These are phyloP conservation scores for Protosalanx chinensis DNA, from an alignment of 2,797 vertebrate species.

Conservation along the genomic window DNA sequence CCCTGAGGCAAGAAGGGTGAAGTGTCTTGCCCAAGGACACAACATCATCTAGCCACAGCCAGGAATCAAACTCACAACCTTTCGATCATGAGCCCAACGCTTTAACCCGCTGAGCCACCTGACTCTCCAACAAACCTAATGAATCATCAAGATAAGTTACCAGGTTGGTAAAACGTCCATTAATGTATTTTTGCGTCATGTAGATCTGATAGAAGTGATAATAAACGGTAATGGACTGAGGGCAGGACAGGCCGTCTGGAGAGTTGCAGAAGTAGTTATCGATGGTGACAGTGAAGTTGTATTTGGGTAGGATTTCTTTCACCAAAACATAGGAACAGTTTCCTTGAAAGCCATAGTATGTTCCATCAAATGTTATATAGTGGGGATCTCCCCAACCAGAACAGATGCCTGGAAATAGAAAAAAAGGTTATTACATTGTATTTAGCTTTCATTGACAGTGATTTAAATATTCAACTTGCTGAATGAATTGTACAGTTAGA, in stretches of 20 bases:
- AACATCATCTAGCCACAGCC: too few relatives aligned
- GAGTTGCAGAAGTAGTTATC: conserved; percentile 77
- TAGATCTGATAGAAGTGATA: conserved; percentile 78
- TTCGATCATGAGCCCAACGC: too few relatives aligned
- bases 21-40: too few relatives aligned
- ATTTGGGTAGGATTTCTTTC: conserved; percentile 73
- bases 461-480: background rate
- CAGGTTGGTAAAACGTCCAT: conserved; percentile 49
- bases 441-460: background rate
- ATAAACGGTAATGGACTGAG: conserved; percentile 73
- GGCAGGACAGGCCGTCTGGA: conserved; percentile 53
- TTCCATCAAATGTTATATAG: conserved; percentile 86
- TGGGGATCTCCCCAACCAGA: conserved; percentile 85
- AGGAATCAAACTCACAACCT: too few relatives aligned
- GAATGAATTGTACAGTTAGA: background rate
- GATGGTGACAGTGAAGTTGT: conserved; percentile 77
- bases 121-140: too few relatives aligned
- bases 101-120: too few relatives aligned
- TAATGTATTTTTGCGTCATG: conserved; percentile 60
- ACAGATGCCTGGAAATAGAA: conserved; percentile 75
- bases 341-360: conserved; percentile 84
- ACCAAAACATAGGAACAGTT: conserved; percentile 86
- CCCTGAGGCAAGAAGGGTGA: too few relatives aligned
- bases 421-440: background rate
- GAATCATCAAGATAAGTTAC: conserved; percentile 43